phyloP scores from a whole-genome alignment of 2,113 vertebrate species.

The Labeo rohita region DNA sequence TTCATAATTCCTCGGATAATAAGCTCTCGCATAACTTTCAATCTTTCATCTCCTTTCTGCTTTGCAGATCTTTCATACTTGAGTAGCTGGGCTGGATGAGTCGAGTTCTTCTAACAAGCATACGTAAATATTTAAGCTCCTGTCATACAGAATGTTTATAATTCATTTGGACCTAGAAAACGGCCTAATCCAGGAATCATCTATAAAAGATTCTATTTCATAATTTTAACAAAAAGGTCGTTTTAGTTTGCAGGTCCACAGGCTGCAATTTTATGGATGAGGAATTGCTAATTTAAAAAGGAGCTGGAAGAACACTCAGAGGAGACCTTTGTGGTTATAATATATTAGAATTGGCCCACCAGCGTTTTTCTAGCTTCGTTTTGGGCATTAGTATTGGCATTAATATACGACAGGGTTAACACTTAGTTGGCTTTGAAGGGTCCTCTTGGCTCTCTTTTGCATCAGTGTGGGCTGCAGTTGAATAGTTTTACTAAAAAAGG shows the following conservation, averaged over 20 bases:
- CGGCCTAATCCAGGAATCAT: slow-evolving; percentile 30
- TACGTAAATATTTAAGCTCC: slow-evolving; percentile 38
- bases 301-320: slow-evolving; percentile 21
- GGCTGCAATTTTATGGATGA: slow-evolving; percentile 49
- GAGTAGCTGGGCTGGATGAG: slow-evolving; percentile 12
- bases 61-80: slow-evolving; percentile 13
- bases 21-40: slow-evolving; percentile 16
- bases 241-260: slow-evolving; percentile 17
- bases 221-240: neutral
- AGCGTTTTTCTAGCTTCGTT: slow-evolving; percentile 40
- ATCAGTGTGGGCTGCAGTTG: slow-evolving; percentile 35
- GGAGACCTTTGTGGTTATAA: slow-evolving; percentile 40
- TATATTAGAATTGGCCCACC: slow-evolving; percentile 49
- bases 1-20: slow-evolving; percentile 35
- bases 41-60: slow-evolving; percentile 25
- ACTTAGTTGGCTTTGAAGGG: slow-evolving; percentile 41
- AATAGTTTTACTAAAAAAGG: slow-evolving; percentile 42
- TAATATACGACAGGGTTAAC: slow-evolving; percentile 48
- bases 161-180: slow-evolving; percentile 23
- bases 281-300: slow-evolving; percentile 46
- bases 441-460: slow-evolving; percentile 35
- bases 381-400: slow-evolving; percentile 48
- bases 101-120: slow-evolving; percentile 29
- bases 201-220: slow-evolving; percentile 7
- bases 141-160: slow-evolving; percentile 22